A percentile compares a stretch with the other conserved stretches of the same genome.
Evolutionary conservation across 2,113 vertebrate species (phyloP).

Genomic region (Oostethus manadensis): DNA sequence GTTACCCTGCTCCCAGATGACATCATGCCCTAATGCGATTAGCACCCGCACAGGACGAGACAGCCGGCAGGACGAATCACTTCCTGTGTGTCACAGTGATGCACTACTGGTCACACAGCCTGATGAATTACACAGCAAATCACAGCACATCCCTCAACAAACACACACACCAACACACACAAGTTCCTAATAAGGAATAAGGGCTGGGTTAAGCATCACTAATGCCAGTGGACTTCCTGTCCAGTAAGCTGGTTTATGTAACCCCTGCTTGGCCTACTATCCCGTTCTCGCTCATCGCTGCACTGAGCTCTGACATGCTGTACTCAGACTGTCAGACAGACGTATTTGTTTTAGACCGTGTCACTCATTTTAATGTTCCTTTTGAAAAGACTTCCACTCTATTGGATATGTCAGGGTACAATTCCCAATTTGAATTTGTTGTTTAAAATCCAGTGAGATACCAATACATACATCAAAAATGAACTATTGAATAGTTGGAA

Average conservation of each 20-base stretch:
- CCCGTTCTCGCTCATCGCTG: slow-evolving; percentile 10
- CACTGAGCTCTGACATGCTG: slow-evolving; percentile 37
- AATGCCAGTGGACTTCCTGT: slow-evolving; percentile 68
- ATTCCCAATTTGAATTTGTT: no score
- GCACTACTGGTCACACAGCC: slow-evolving; percentile 41
- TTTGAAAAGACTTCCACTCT: slow-evolving; percentile 35
- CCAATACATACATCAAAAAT: background rate
- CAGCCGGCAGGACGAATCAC: slow-evolving; percentile 47
- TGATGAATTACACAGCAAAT: slow-evolving; percentile 42
- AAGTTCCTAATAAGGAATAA: slow-evolving; percentile 51
- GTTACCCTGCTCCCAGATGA: slow-evolving; percentile 20
- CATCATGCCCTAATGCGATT: slow-evolving; percentile 58
- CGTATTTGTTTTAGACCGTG: slow-evolving; percentile 41
- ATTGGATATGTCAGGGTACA: no score
- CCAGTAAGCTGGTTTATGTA: slow-evolving; percentile 72
- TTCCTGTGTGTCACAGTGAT: slow-evolving; percentile 59
- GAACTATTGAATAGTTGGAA: background rate
- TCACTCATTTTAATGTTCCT: slow-evolving; percentile 44
- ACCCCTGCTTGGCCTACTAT: slow-evolving; percentile 59
- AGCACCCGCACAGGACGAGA: slow-evolving; percentile 37
- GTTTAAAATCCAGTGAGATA: no score
- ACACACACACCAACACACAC: slow-evolving; percentile 22
- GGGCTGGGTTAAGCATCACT: slow-evolving; percentile 59
- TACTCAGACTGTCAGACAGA: slow-evolving; percentile 32
- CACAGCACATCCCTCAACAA: slow-evolving; percentile 17